Conservation (phyloP, 1,140 invertebrate species). For the Drosophila melanica region DNA sequence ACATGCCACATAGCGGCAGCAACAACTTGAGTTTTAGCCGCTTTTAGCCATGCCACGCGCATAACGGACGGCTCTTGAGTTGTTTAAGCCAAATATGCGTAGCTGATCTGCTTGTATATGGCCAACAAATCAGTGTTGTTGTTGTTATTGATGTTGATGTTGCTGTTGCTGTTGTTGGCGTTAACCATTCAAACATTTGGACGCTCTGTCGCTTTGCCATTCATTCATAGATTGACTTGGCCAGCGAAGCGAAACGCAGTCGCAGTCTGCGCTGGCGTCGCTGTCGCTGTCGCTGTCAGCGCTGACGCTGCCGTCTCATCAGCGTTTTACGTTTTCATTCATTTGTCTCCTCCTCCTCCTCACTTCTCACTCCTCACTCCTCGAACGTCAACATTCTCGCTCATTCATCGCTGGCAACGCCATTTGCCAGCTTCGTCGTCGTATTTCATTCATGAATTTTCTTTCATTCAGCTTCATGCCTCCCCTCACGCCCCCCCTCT, state of each 20-base stretch:
- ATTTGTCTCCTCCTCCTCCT: slow-evolving; percentile 17
- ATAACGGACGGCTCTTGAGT: slow-evolving; percentile 33
- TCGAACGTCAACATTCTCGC: slow-evolving; percentile 25
- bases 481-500: not conserved
- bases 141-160: slow-evolving; percentile 40
- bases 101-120: slow-evolving; percentile 80
- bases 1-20: not conserved
- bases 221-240: slow-evolving; percentile 81
- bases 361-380: not conserved
- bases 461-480: slow-evolving; percentile 72
- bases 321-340: slow-evolving; percentile 76
- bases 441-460: slow-evolving; percentile 83
- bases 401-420: slow-evolving; percentile 46
- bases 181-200: slow-evolving; percentile 73
- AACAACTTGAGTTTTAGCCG: slow-evolving; percentile 7
- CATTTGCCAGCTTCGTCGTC: slow-evolving; percentile 61
- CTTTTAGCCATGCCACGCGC: slow-evolving; percentile 75
- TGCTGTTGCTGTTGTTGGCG: slow-evolving; percentile 48
- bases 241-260: slow-evolving; percentile 67
- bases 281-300: slow-evolving; percentile 18
- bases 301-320: slow-evolving; percentile 49
- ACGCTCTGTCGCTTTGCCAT: slow-evolving; percentile 65
- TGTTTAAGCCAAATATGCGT: slow-evolving; percentile 80
- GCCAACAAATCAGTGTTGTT: slow-evolving; percentile 64
- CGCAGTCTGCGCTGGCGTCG: slow-evolving; percentile 32